Evolutionary conservation across 1,140 invertebrate genomes (phyloP).

Genomic region (Musca vetustissima): DNA sequence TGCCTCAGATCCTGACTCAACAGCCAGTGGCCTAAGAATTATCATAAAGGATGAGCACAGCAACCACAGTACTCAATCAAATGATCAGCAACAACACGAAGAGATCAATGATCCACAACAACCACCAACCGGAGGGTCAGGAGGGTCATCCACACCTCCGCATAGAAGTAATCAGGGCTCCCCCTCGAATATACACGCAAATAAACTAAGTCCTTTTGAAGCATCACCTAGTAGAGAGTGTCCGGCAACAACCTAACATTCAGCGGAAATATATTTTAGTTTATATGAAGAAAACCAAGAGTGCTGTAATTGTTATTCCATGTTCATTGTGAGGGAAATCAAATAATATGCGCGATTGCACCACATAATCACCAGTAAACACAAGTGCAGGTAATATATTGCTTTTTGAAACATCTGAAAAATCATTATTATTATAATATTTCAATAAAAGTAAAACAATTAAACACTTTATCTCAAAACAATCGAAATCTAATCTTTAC

Average conservation of each 20-base stretch:
- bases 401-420: too few species aligned
- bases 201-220: background rate
- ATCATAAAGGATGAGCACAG: conserved; percentile 11
- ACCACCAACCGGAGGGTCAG: background rate
- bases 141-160: background rate
- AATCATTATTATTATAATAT: too few species aligned
- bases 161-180: background rate
- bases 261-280: too few species aligned
- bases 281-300: too few species aligned
- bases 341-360: too few species aligned
- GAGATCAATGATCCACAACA: background rate
- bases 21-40: conserved; percentile 21
- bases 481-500: too few species aligned
- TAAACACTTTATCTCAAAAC: too few species aligned
- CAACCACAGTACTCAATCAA: background rate
- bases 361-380: too few species aligned
- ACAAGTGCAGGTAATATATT: too few species aligned
- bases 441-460: too few species aligned
- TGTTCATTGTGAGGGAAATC: too few species aligned
- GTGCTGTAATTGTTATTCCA: too few species aligned
- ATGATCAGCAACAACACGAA: background rate
- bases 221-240: conserved; percentile 1
- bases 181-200: background rate
- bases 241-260: conserved; percentile 6
- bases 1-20: conserved; percentile 23